Conservation (phyloP, 1,140 invertebrate genomes). For the Lasioglossum baleicum region DNA sequence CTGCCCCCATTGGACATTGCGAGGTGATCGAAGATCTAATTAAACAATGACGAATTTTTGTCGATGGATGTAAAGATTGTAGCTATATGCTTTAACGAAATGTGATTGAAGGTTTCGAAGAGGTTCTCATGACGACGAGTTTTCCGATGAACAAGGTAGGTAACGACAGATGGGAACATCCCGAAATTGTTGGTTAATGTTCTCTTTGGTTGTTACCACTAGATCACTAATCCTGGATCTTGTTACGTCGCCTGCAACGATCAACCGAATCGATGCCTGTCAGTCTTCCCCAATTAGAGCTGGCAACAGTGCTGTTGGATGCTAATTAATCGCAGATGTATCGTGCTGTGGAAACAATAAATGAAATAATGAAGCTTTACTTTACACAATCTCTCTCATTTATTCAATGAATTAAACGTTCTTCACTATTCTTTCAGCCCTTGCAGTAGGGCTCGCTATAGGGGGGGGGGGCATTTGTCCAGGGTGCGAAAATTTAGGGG, state of each 20-base stretch:
- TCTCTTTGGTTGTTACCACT: constrained; percentile 82
- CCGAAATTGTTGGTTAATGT: constrained; percentile 71
- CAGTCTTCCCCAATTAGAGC: too few relatives aligned
- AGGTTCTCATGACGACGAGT: background rate
- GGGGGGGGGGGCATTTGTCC: too few relatives aligned
- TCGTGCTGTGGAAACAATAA: constrained; percentile 12
- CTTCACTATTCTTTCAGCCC: too few relatives aligned
- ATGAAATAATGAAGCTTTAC: constrained; percentile 43
- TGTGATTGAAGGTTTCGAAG: constrained; percentile 14
- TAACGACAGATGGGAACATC: constrained; percentile 79
- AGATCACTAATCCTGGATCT: constrained; percentile 72
- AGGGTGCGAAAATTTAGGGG: too few relatives aligned
- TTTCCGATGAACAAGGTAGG: constrained; percentile 72
- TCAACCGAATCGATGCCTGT: constrained; percentile 35
- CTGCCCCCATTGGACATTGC: too few relatives aligned
- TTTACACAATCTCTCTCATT: constrained; percentile 5
- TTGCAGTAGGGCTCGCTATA: too few relatives aligned
- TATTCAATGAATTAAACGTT: background rate
- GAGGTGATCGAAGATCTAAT: too few relatives aligned
- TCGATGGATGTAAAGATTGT: constrained; percentile 76
- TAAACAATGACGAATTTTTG: constrained; percentile 37
- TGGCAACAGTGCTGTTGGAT: constrained; percentile 6
- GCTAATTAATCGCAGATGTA: background rate
- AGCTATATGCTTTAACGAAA: constrained; percentile 70
- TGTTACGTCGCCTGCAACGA: constrained; percentile 70